phyloP scores from a whole-genome alignment of 2,888 invertebrate species.

The Argyresthia goedartella region DNA sequence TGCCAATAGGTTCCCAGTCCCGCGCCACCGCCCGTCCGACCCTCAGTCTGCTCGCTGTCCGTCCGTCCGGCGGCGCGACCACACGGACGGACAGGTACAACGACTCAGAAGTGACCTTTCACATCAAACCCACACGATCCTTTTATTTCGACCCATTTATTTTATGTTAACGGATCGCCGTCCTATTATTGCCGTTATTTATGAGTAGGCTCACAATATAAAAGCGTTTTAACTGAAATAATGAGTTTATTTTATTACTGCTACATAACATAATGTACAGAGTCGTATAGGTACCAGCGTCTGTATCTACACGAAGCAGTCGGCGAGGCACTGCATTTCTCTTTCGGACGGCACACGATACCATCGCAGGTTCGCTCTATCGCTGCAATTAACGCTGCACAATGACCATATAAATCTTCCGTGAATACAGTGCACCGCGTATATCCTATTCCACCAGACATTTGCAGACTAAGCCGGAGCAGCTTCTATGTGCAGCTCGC shows the following conservation, averaged over 20 bases:
- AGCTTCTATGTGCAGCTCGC: background rate
- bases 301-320: constrained; percentile 1
- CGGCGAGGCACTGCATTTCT: constrained; percentile 27
- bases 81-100: constrained; percentile 21
- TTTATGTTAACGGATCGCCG: constrained; percentile 1
- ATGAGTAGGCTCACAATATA: constrained; percentile 2
- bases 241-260: background rate
- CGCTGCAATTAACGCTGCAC: constrained; percentile 64
- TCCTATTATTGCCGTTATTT: constrained; percentile 3
- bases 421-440: constrained; percentile 49
- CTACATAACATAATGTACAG: background rate
- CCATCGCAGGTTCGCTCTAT: constrained; percentile 54
- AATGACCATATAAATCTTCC: constrained; percentile 65
- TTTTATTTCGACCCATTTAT: constrained; percentile 1
- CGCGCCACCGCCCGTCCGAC: constrained; percentile 30
- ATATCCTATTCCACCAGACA: constrained; percentile 23
- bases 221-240: constrained; percentile 2
- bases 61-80: too few relatives aligned
- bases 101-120: constrained; percentile 26
- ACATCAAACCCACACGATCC: constrained; percentile 21
- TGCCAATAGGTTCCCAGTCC: constrained; percentile 55
- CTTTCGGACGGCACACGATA: constrained; percentile 48
- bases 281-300: background rate
- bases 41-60: too few relatives aligned
- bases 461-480: constrained; percentile 12